Conservation (phyloP, 2,797 vertebrate genomes). For the Takifugu rubripes region DNA sequence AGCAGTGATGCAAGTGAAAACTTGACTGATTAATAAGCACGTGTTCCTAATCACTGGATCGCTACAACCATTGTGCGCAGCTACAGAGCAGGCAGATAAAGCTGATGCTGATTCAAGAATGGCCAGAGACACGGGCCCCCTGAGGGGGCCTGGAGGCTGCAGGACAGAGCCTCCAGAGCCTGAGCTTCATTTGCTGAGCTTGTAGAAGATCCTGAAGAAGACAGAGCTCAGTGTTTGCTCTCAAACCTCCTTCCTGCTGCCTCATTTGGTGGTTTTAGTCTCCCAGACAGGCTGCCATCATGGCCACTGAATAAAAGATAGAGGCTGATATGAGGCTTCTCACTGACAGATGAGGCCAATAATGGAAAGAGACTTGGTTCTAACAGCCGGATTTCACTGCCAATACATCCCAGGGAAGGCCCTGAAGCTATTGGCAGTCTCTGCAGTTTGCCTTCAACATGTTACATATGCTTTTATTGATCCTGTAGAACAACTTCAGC, state of each 20-base stretch:
- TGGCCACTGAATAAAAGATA: conserved; percentile 25
- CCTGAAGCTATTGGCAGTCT: conserved; percentile 3
- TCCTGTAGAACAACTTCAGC: conserved; percentile 50
- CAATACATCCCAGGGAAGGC: conserved; percentile 20
- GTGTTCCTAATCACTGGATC: no score
- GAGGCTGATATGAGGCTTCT: conserved; percentile 7
- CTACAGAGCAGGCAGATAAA: no score
- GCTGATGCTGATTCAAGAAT: no score
- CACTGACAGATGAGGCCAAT: conserved; percentile 12
- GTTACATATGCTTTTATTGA: conserved; percentile 47
- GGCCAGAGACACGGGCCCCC: no score
- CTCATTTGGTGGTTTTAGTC: conserved; percentile 12
- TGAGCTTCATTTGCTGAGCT: conserved; percentile 1
- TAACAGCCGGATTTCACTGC: conserved; percentile 10
- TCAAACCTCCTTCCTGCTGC: neutral
- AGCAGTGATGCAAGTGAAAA: no score
- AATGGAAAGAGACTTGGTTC: conserved; percentile 18
- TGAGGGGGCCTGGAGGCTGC: no score
- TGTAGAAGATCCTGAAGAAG: conserved; percentile 4
- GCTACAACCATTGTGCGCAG: no score
- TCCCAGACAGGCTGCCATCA: conserved; percentile 10
- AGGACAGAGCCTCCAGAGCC: no score
- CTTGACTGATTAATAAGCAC: no score
- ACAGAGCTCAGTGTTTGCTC: conserved; percentile 3
- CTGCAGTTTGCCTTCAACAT: conserved; percentile 36